A percentile compares a stretch with the other conserved stretches of the same genome.
These are phyloP conservation scores for Iguana delicatissima DNA, from an alignment of 2,797 vertebrate species.

Conservation along the genomic window DNA sequence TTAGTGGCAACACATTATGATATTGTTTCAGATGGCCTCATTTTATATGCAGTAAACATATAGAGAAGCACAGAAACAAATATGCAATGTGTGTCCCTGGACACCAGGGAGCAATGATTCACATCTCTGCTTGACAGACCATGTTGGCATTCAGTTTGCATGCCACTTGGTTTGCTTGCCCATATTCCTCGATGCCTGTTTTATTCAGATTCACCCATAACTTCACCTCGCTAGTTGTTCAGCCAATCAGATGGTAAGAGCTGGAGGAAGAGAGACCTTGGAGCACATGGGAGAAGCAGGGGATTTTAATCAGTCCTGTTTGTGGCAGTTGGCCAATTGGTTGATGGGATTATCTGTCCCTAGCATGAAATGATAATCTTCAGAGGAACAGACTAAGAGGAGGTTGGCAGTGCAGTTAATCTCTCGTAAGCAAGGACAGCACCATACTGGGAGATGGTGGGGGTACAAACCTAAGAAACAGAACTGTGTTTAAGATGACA, in stretches of 20 bases:
- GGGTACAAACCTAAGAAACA: constrained; percentile 18
- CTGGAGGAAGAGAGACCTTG: constrained; percentile 27
- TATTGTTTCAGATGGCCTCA: neutral
- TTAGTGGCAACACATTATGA: neutral
- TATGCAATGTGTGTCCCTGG: neutral
- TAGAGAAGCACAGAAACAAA: too few species aligned
- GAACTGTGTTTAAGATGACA: constrained; percentile 2
- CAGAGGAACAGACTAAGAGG: constrained; percentile 54
- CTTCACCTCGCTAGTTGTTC: neutral
- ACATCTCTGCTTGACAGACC: neutral
- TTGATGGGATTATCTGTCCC: constrained; percentile 58
- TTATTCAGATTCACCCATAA: constrained; percentile 12
- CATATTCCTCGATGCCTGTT: constrained; percentile 6
- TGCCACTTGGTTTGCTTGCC: neutral
- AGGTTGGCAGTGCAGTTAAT: constrained; percentile 54
- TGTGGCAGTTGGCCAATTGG: constrained; percentile 48
- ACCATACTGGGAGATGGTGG: neutral
- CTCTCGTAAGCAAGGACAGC: constrained; percentile 7
- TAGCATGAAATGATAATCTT: constrained; percentile 60
- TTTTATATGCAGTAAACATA: neutral
- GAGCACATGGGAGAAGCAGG: neutral
- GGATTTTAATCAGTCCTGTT: constrained; percentile 34
- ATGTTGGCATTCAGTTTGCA: neutral
- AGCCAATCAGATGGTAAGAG: neutral
- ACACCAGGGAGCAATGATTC: neutral